Conservation (phyloP, 2,113 vertebrate genomes). For the Cryptomyrus ogoouensis region DNA sequence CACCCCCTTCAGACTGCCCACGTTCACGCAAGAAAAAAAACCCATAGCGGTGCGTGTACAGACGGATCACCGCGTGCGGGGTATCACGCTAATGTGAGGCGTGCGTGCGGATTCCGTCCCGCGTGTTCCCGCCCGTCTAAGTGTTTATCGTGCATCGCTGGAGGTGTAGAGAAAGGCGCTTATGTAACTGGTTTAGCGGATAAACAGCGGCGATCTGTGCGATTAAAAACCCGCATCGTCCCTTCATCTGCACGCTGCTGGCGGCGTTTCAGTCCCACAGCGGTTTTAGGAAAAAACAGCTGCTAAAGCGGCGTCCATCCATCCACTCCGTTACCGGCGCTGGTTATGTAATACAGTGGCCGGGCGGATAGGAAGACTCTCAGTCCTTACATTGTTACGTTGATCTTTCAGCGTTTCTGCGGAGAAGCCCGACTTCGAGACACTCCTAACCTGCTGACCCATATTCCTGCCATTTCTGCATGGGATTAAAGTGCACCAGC, state of each 20-base stretch:
- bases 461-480: not conserved
- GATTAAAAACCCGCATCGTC: conserved; percentile 1
- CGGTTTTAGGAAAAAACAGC: not conserved
- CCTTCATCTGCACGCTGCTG: conserved; percentile 3
- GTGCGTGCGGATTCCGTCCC: not conserved
- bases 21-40: conserved; percentile 22
- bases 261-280: not conserved
- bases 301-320: conserved; percentile 22
- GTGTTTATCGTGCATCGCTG: conserved; percentile 84
- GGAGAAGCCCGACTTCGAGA: conserved; percentile 56
- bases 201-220: conserved; percentile 53
- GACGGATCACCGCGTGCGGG: not conserved
- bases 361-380: conserved; percentile 50
- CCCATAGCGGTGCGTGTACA: not conserved
- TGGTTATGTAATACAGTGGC: conserved; percentile 61
- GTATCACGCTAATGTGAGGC: not conserved
- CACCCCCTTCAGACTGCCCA: conserved; percentile 75
- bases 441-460: conserved; percentile 66
- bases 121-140: conserved; percentile 38
- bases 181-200: conserved; percentile 97
- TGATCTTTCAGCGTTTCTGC: conserved; percentile 41
- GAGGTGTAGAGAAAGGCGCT: conserved; percentile 87
- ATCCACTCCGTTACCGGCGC: conserved; percentile 44
- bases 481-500: conserved; percentile 1
- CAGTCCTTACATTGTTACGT: conserved; percentile 33